Conservation (phyloP, 2,888 invertebrate species). For the Drosophila mimetica region DNA sequence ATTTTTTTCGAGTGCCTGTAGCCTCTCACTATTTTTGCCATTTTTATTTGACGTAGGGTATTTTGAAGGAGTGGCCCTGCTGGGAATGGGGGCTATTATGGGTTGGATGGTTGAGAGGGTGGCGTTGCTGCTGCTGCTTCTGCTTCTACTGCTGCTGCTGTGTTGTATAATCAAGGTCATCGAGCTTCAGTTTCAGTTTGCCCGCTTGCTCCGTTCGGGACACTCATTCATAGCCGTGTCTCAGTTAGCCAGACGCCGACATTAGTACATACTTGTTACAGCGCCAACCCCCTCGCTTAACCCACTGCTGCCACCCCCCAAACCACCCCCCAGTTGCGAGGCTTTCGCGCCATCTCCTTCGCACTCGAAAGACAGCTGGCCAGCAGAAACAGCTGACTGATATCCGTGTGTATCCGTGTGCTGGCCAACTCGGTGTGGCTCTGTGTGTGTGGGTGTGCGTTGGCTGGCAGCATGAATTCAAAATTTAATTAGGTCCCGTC, state of each 20-base stretch:
- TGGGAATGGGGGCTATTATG: constrained; percentile 1
- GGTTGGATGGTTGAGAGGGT: neutral
- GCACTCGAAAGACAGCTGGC: constrained; percentile 60
- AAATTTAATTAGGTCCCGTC: constrained; percentile 83
- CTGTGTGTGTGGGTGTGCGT: constrained; percentile 31
- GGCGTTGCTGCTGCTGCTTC: constrained; percentile 6
- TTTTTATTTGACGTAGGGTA: constrained; percentile 65
- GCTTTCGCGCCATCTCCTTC: constrained; percentile 67
- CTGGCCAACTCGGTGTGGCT: neutral
- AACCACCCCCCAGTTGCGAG: constrained; percentile 30
- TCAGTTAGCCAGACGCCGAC: constrained; percentile 74
- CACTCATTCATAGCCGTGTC: constrained; percentile 61
- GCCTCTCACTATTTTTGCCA: constrained; percentile 61
- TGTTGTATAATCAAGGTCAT: constrained; percentile 78
- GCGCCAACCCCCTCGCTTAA: neutral
- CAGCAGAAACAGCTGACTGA: constrained; percentile 73
- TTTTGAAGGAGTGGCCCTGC: constrained; percentile 31
- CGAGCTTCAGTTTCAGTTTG: constrained; percentile 57
- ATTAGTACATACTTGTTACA: constrained; percentile 62
- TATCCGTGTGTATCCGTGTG: constrained; percentile 46
- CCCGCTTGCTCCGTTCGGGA: constrained; percentile 25
- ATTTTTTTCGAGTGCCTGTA: constrained; percentile 21
- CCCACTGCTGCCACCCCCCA: constrained; percentile 18
- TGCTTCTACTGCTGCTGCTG: constrained; percentile 22
- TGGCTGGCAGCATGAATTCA: constrained; percentile 71